These are phyloP conservation scores for Caenorhabditis briggsae DNA, from an alignment of 1,140 invertebrate genomes.

Conservation along the genomic window DNA sequence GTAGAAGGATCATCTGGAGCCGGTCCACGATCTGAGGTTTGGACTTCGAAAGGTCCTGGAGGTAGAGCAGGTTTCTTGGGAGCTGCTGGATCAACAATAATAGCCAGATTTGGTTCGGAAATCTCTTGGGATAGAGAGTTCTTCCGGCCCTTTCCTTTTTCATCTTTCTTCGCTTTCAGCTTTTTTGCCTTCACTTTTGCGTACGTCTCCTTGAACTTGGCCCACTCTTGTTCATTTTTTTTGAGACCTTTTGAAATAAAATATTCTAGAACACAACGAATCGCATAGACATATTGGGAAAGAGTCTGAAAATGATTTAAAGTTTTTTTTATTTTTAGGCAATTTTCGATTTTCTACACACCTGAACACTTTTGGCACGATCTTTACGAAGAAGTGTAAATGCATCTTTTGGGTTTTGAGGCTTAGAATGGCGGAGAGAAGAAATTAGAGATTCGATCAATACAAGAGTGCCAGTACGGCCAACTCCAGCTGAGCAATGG, in stretches of 20 bases:
- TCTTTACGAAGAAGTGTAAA: conserved; percentile 14
- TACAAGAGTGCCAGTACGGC: conserved; percentile 14
- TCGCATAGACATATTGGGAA: conserved; percentile 20
- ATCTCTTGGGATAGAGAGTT: background rate
- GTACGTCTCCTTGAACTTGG: conserved; percentile 23
- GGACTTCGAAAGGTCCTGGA: background rate
- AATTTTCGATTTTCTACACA: background rate
- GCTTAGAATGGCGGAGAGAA: background rate
- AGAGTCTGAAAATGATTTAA: conserved; percentile 5
- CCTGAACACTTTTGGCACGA: conserved; percentile 44
- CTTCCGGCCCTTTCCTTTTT: conserved; percentile 4
- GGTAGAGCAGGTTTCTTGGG: background rate
- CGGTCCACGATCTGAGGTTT: background rate
- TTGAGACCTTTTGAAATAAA: conserved; percentile 21
- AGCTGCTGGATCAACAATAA: background rate
- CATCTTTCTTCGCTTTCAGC: background rate
- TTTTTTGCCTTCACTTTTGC: conserved; percentile 33
- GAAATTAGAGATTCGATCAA: conserved; percentile 21
- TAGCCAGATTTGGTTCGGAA: background rate
- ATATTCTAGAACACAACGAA: conserved; percentile 37
- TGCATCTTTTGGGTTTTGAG: background rate
- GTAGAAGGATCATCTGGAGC: background rate
- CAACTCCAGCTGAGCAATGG: conserved; percentile 33
- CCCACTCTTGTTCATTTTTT: conserved; percentile 27
- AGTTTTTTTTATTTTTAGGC: background rate